Percentiles rank a stretch among this genome's conserved stretches.
Conservation (phyloP, 2,888 invertebrate genomes). For the Agonum fuliginosum region DNA sequence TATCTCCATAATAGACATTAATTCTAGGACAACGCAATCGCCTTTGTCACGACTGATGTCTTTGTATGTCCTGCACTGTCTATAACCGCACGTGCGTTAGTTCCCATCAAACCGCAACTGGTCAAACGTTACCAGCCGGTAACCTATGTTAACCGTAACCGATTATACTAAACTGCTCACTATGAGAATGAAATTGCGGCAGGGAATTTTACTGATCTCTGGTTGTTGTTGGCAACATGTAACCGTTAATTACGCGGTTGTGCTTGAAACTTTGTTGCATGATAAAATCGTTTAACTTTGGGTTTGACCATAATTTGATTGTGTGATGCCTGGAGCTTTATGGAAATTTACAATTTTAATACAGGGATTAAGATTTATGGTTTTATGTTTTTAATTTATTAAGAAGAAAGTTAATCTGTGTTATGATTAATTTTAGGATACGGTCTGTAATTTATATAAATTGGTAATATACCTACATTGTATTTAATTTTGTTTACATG, state of each 20-base stretch:
- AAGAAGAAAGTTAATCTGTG: not conserved
- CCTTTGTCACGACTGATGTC: slow-evolving; percentile 21
- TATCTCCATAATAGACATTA: slow-evolving; percentile 12
- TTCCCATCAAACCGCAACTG: not conserved
- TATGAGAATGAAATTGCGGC: not conserved
- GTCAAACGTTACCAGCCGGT: not conserved
- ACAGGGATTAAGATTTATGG: slow-evolving; percentile 9
- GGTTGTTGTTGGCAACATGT: not conserved
- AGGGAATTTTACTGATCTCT: not conserved
- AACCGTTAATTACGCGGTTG: slow-evolving; percentile 21
- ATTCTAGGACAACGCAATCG: slow-evolving; percentile 12
- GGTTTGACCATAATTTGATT: slow-evolving; percentile 11
- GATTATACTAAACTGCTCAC: not conserved
- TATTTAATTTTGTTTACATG: no score
- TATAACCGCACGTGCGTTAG: slow-evolving; percentile 1
- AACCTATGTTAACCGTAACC: not conserved
- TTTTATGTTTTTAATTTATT: not conserved
- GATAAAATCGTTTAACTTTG: slow-evolving; percentile 23
- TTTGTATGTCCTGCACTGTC: slow-evolving; percentile 12
- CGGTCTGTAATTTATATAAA: no score
- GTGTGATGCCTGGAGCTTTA: not conserved
- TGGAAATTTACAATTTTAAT: slow-evolving; percentile 33
- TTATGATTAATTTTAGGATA: no score
- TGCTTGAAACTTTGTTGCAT: slow-evolving; percentile 11
- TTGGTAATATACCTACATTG: no score